These are phyloP conservation scores for Pseudorectes ferrugineus DNA, from an alignment of 2,113 vertebrate species.

Conservation along the genomic window DNA sequence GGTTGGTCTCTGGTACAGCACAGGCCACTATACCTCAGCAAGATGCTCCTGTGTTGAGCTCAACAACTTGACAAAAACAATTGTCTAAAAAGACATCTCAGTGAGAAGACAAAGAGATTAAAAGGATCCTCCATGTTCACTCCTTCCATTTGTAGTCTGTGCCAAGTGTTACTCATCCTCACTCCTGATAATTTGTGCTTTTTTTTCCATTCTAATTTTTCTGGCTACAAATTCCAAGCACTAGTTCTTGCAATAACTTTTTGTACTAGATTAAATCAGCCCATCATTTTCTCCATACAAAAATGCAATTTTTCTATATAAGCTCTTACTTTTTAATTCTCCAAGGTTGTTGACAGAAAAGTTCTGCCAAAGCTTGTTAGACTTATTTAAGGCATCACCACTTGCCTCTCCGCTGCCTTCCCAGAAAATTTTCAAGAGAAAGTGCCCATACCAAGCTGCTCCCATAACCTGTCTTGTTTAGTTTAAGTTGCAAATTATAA, in stretches of 20 bases:
- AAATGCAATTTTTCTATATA: background rate
- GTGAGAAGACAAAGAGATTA: background rate
- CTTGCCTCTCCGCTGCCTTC: background rate
- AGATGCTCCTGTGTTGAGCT: background rate
- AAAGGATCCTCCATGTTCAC: background rate
- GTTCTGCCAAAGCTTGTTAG: background rate
- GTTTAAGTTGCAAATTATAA: background rate
- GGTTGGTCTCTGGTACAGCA: background rate
- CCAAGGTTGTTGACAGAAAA: background rate
- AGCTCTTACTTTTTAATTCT: background rate
- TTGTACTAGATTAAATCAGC: background rate
- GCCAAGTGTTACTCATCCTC: slow-evolving; percentile 18
- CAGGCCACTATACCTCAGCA: background rate
- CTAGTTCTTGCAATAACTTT: background rate
- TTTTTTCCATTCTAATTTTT: slow-evolving; percentile 33
- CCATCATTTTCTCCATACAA: background rate
- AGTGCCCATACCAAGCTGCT: background rate
- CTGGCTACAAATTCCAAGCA: background rate
- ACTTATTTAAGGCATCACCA: background rate
- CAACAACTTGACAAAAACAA: background rate
- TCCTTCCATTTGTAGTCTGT: background rate
- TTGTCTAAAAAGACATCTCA: background rate
- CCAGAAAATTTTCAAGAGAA: background rate
- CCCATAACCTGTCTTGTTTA: background rate
- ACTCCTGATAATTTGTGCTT: background rate